Evolutionary conservation across 2,888 invertebrate species (phyloP).

Genomic region (Germaria angustata): DNA sequence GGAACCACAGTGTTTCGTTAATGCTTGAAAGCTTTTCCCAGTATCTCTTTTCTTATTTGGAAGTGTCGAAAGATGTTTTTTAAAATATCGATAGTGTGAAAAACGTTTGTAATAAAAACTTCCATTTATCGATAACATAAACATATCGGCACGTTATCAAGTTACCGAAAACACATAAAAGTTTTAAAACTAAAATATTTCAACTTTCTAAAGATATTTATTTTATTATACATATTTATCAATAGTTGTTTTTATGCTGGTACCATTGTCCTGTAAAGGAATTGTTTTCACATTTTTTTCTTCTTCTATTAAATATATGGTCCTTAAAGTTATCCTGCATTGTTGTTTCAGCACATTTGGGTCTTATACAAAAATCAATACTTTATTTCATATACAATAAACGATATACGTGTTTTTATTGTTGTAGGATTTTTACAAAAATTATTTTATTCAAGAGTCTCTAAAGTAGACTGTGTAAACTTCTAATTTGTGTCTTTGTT

Average conservation of each 20-base stretch:
- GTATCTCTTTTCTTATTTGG: too few relatives aligned
- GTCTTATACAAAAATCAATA: constrained; percentile 49
- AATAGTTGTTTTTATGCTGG: neutral
- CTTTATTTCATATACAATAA: neutral
- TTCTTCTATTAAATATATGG: constrained; percentile 1
- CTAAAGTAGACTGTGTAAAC: constrained; percentile 21
- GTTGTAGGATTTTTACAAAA: constrained; percentile 6
- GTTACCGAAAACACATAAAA: neutral
- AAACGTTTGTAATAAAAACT: neutral
- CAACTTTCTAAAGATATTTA: neutral
- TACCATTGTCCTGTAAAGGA: neutral
- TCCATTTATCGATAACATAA: too few relatives aligned
- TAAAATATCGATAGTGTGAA: neutral
- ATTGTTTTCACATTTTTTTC: neutral
- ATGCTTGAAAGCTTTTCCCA: too few relatives aligned
- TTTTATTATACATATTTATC: too few relatives aligned
- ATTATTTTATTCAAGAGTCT: constrained; percentile 29
- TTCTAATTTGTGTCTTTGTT: constrained; percentile 4
- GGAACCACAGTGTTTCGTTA: too few relatives aligned
- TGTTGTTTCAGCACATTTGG: constrained; percentile 1
- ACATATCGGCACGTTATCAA: too few relatives aligned
- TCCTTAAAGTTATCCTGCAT: constrained; percentile 11
- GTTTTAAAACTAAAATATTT: neutral
- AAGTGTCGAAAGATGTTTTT: too few relatives aligned
- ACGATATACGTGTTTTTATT: neutral